phyloP scores from a whole-genome alignment of 2,113 vertebrate species.

The Platichthys flesus region DNA sequence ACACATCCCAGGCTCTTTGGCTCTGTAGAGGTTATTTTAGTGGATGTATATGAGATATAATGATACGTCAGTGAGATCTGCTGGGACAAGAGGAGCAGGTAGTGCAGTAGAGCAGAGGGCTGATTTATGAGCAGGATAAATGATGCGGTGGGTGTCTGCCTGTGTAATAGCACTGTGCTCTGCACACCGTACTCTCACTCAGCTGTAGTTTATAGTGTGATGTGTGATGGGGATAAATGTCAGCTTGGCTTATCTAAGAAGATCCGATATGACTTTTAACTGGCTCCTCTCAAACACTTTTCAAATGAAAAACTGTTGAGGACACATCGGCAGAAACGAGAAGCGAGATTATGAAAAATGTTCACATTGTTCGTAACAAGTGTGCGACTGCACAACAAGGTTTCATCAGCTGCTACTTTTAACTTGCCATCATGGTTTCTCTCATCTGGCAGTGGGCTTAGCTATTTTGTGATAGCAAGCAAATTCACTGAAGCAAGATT shows the following conservation, averaged over 20 bases:
- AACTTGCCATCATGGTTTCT: slow-evolving; percentile 30
- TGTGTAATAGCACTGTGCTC: slow-evolving; percentile 75
- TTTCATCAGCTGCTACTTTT: slow-evolving; percentile 34
- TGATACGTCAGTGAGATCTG: slow-evolving; percentile 77
- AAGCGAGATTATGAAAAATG: slow-evolving; percentile 15
- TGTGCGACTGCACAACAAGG: slow-evolving; percentile 17
- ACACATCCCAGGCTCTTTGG: slow-evolving; percentile 64
- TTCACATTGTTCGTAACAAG: slow-evolving; percentile 38
- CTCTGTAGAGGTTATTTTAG: slow-evolving; percentile 75
- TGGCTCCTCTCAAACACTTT: slow-evolving; percentile 68
- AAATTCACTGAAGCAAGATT: slow-evolving; percentile 39
- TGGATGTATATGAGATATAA: slow-evolving; percentile 74
- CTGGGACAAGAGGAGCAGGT: slow-evolving; percentile 76
- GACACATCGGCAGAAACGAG: slow-evolving; percentile 28
- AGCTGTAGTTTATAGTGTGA: slow-evolving; percentile 78
- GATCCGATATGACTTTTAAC: slow-evolving; percentile 77
- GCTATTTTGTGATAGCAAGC: slow-evolving; percentile 19
- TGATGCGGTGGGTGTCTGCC: slow-evolving; percentile 79
- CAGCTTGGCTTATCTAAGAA: slow-evolving; percentile 75
- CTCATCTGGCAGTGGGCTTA: slow-evolving; percentile 26
- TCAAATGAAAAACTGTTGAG: slow-evolving; percentile 57
- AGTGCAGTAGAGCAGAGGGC: slow-evolving; percentile 75
- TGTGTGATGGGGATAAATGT: slow-evolving; percentile 79
- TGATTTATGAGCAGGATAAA: slow-evolving; percentile 81
- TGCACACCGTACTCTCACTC: slow-evolving; percentile 71